phyloP scores from a whole-genome alignment of 2,113 vertebrate genomes.

The Phyllostomus discolor region DNA sequence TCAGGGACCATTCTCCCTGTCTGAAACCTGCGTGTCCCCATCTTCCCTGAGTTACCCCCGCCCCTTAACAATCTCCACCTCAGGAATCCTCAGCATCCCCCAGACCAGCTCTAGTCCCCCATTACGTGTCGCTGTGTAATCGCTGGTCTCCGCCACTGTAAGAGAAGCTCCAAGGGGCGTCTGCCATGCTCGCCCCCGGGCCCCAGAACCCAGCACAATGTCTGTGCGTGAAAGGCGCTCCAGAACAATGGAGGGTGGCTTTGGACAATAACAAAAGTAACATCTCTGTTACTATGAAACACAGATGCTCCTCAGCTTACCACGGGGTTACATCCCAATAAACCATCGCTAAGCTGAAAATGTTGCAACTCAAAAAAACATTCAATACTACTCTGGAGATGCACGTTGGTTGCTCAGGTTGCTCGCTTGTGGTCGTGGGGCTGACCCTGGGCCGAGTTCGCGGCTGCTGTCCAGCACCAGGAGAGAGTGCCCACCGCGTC shows the following conservation, averaged over 20 bases:
- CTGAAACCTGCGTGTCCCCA: neutral
- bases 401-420: fast-evolving
- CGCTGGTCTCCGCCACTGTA: too few relatives aligned
- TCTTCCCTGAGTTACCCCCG: neutral
- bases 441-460: neutral
- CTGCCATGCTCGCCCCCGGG: fast-evolving
- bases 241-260: neutral
- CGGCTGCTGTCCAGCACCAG: neutral
- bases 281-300: neutral
- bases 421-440: neutral
- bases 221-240: neutral
- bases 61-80: neutral
- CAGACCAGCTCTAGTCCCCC: neutral
- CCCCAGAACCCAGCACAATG: neutral
- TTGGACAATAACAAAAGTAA: neutral
- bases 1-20: neutral
- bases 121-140: neutral
- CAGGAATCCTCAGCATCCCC: neutral
- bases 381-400: neutral
- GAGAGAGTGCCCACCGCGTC: fast-evolving
- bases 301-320: neutral
- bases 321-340: neutral
- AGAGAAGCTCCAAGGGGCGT: too few relatives aligned
- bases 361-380: neutral
- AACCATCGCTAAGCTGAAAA: neutral